Evolutionary conservation across 92 coral and sea anemone species (phyloP).

Genomic region (Siderastrea siderea): DNA sequence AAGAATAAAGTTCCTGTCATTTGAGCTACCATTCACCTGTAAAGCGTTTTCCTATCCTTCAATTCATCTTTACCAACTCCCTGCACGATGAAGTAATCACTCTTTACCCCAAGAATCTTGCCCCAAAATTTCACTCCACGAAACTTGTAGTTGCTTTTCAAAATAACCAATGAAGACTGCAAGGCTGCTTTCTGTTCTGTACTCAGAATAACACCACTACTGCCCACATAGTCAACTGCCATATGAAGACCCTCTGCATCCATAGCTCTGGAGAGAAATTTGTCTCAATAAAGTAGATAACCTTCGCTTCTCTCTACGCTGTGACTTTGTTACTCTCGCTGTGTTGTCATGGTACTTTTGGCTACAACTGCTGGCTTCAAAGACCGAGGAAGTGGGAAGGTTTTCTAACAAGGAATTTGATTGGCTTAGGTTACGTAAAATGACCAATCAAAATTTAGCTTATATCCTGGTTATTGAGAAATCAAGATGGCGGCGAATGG

Average conservation of each 20-base stretch:
- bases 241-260: slow-evolving; percentile 97
- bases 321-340: slow-evolving; percentile 58
- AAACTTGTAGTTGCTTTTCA: slow-evolving; percentile 96
- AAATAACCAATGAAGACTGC: slow-evolving; percentile 95
- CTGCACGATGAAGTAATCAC: slow-evolving; percentile 93
- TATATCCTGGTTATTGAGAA: background rate
- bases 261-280: slow-evolving; percentile 66
- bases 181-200: slow-evolving; percentile 99
- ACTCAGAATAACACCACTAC: slow-evolving; percentile 97
- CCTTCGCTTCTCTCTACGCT: slow-evolving; percentile 12
- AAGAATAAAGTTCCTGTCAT: background rate
- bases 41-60: slow-evolving; percentile 93
- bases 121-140: slow-evolving; percentile 95
- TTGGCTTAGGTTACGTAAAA: background rate
- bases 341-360: slow-evolving; percentile 80
- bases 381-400: background rate
- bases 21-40: slow-evolving; percentile 74
- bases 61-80: slow-evolving; percentile 97
- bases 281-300: background rate
- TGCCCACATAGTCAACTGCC: slow-evolving; percentile 95
- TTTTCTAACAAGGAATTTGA: background rate
- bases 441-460: slow-evolving; percentile 16
- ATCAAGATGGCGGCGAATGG: slow-evolving; percentile 18
- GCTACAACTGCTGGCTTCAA: slow-evolving; percentile 56
- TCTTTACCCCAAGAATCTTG: slow-evolving; percentile 97